Evolutionary conservation across 2,113 vertebrate genomes (phyloP).

Genomic region (Brevimyrus niger): DNA sequence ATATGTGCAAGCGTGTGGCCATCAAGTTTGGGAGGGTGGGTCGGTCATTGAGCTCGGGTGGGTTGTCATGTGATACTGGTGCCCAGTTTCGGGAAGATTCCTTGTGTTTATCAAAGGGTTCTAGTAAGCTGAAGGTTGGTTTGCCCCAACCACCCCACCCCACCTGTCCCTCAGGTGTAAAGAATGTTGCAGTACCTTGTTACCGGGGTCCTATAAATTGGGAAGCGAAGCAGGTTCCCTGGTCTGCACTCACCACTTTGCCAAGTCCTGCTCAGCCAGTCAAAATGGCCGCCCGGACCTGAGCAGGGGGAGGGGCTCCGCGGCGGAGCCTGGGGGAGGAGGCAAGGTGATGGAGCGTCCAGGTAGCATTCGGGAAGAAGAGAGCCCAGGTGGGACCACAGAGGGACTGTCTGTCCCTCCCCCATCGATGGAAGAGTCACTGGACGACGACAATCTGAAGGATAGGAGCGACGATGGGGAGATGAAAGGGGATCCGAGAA

Average conservation of each 20-base stretch:
- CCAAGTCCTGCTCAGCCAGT: conserved; percentile 39
- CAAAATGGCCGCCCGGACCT: conserved; percentile 49
- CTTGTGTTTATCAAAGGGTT: background rate
- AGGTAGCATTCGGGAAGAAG: conserved; percentile 21
- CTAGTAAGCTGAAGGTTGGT: background rate
- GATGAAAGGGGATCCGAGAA: background rate
- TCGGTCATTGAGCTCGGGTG: background rate
- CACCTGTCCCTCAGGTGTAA: conserved; percentile 67
- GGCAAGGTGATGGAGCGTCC: conserved; percentile 15
- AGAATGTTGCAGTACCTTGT: conserved; percentile 82
- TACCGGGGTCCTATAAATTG: conserved; percentile 80
- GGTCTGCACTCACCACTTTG: conserved; percentile 74
- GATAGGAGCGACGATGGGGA: background rate
- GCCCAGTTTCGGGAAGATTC: background rate
- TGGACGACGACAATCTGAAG: conserved; percentile 25
- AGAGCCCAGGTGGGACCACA: conserved; percentile 12
- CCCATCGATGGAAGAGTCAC: conserved; percentile 18
- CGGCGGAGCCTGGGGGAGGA: conserved; percentile 32
- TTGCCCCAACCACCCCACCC: background rate
- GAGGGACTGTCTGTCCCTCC: background rate
- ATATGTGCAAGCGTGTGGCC: background rate
- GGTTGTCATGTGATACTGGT: background rate
- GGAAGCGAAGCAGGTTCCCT: conserved; percentile 68
- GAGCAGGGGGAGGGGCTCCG: conserved; percentile 33
- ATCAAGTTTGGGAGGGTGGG: background rate